Conservation (phyloP, 2,113 vertebrate genomes). For the Vidua chalybeata region DNA sequence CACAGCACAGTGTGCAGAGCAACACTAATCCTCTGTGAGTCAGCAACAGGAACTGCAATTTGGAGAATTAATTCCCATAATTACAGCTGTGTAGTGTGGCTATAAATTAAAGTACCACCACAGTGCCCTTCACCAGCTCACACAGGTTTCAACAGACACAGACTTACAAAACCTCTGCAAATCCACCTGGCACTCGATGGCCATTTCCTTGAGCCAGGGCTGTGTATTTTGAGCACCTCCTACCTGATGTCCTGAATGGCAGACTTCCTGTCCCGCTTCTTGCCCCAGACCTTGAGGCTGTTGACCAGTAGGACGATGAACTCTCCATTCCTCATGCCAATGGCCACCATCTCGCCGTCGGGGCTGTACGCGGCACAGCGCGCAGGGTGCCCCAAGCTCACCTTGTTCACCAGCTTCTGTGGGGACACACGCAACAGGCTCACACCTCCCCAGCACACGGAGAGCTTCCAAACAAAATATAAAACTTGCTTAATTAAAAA, state of each 20-base stretch:
- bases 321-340: conserved; percentile 96
- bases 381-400: conserved; percentile 89
- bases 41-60: background rate
- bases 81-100: background rate
- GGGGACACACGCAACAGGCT: background rate
- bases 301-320: conserved; percentile 91
- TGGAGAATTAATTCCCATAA: background rate
- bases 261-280: conserved; percentile 93
- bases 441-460: background rate
- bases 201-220: background rate
- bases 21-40: background rate
- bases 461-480: background rate
- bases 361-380: conserved; percentile 89
- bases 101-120: background rate
- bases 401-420: conserved; percentile 97
- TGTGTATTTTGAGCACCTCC: fast-evolving
- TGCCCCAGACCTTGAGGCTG: conserved; percentile 94
- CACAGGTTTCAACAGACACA: fast-evolving
- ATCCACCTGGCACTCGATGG: fast-evolving
- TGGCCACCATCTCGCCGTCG: conserved; percentile 93
- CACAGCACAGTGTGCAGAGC: background rate
- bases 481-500: background rate
- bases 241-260: conserved; percentile 95
- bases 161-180: background rate
- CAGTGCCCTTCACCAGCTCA: background rate